Evolutionary conservation across 2,113 vertebrate species (phyloP), one percentile per base, ranked within the genome.

Genomic region (Tautogolabrus adspersus): DNA sequence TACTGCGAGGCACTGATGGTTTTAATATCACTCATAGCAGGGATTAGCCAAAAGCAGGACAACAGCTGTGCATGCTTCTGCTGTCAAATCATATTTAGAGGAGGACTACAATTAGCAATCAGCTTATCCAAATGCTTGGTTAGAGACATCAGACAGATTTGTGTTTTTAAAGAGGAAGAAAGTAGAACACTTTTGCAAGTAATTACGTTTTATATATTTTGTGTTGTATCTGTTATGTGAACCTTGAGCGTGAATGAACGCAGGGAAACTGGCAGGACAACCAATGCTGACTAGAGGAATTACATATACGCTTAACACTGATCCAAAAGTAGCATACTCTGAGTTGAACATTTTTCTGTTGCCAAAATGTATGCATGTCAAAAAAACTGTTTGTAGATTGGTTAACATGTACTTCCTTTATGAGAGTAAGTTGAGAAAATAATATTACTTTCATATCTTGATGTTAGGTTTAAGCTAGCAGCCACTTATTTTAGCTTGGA

Each of bases 51-150:
- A 75, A 79, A 82, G 62, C 44, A 74, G 55, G 34, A 56, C 56
- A 65, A 30, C 82, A 87, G 76, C 79, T 84, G 78, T 38, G 59
- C 47, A 46, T n/a, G 21, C 13, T 66, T 79, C 82, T 58, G 74
- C 55, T 23, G 83, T 66, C 37, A 77, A 49, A 19, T 72, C 44
- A 38, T 30, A 34, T 54, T 57, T 54, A 76, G 23, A 22, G 22
- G 19, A 71, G 30, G 38, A 63, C 76, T 18, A 65, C 73, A 82
- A 76, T 81, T 69, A 82, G 63, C 52, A 61, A 66, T 67, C 49
- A 81, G 56, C 51, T 44, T 34, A 73, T 84, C n/a, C 16, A 56
- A 70, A 58, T 51, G 26, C 16, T 57, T 58, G 8, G 49, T 54
- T 58, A 34, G 46, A 83, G 51, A 19, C 40, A 30, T 26, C 34